Evolutionary conservation across 30 jellyfish, hydroid and myxozoan species (phyloP).

Genomic region (Hydra vulgaris): DNA sequence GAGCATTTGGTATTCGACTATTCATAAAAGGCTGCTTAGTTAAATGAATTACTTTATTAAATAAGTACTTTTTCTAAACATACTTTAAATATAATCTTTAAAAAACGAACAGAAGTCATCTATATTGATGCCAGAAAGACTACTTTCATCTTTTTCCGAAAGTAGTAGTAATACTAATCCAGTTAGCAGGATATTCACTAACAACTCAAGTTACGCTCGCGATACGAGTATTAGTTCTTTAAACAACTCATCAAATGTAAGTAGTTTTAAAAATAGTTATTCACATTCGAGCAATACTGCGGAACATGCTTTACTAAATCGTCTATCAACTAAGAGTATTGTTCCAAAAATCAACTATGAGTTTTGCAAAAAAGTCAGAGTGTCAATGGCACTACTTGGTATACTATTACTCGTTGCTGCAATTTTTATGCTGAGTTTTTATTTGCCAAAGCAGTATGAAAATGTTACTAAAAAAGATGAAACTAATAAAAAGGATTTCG

Average conservation of each 20-base stretch:
- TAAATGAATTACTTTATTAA: too few species aligned
- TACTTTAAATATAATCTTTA: background rate
- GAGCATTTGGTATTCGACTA: too few species aligned
- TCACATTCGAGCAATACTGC: background rate
- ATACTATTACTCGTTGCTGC: conserved; percentile 74
- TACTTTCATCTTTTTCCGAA: background rate
- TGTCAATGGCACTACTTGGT: conserved; percentile 65
- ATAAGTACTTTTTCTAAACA: too few species aligned
- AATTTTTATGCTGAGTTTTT: conserved; percentile 77
- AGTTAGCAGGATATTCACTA: background rate
- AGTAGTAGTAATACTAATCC: background rate
- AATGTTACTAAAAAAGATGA: background rate
- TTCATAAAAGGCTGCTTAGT: too few species aligned
- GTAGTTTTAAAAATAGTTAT: background rate
- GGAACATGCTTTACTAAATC: background rate
- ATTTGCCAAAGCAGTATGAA: conserved; percentile 45
- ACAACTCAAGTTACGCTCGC: background rate
- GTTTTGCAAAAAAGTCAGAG: conserved; percentile 56
- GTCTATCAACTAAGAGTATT: background rate
- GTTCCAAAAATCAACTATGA: conserved; percentile 24
- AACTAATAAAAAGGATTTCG: background rate
- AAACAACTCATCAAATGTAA: background rate
- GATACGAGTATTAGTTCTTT: background rate
- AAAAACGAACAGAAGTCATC: background rate
- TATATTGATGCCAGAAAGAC: background rate